Conservation (phyloP, 2,888 invertebrate genomes). For the Agapostemon virescens region DNA sequence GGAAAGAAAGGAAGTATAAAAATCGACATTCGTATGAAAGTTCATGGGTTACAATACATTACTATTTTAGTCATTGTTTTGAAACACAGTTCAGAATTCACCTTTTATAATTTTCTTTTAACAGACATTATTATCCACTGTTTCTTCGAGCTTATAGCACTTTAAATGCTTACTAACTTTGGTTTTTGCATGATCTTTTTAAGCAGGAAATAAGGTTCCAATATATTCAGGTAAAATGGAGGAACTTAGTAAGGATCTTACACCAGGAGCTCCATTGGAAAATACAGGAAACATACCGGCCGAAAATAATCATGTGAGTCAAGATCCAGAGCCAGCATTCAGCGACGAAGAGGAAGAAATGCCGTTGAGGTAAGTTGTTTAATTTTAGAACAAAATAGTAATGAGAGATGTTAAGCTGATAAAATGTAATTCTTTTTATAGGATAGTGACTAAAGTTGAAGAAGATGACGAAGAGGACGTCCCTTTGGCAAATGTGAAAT, state of each 20-base stretch:
- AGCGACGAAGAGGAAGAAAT: constrained; percentile 92
- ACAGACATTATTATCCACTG: constrained; percentile 53
- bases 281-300: constrained; percentile 68
- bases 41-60: constrained; percentile 16
- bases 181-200: constrained; percentile 74
- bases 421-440: constrained; percentile 48
- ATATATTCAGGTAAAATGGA: constrained; percentile 80
- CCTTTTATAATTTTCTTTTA: constrained; percentile 24
- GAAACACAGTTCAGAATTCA: constrained; percentile 9
- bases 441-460: constrained; percentile 78
- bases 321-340: constrained; percentile 88
- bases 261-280: constrained; percentile 73
- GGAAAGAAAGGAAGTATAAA: not conserved
- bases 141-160: constrained; percentile 63
- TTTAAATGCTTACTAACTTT: constrained; percentile 74
- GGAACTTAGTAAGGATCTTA: constrained; percentile 77
- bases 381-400: not conserved
- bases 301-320: constrained; percentile 81
- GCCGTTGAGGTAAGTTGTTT: constrained; percentile 71
- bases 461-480: constrained; percentile 89
- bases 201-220: constrained; percentile 77
- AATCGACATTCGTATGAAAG: not conserved
- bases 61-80: constrained; percentile 26
- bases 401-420: not conserved
- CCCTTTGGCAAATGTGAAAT: constrained; percentile 88